phyloP scores from a whole-genome alignment of 1,140 invertebrate species.

The Pissodes strobi region DNA sequence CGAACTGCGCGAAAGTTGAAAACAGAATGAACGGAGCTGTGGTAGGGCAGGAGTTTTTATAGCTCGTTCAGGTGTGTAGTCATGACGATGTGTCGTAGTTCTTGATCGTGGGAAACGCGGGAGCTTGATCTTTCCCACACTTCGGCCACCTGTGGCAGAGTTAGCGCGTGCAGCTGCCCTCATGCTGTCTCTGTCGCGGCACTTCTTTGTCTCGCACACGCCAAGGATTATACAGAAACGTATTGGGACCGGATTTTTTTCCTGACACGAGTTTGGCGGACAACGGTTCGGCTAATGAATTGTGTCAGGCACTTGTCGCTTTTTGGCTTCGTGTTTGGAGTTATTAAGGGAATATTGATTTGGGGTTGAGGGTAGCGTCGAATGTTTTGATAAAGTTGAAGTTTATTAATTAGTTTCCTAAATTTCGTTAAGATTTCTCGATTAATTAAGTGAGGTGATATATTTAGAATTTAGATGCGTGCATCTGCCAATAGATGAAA shows the following conservation, averaged over 20 bases:
- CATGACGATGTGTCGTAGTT: conserved; percentile 33
- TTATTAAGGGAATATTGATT: too few relatives aligned
- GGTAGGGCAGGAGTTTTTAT: conserved; percentile 60
- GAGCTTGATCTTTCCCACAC: conserved; percentile 64
- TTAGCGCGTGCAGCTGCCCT: conserved; percentile 52
- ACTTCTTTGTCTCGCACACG: conserved; percentile 33
- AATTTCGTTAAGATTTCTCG: too few relatives aligned
- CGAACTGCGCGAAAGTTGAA: conserved; percentile 56
- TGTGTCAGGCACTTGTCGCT: not conserved
- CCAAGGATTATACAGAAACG: conserved; percentile 6
- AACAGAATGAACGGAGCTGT: conserved; percentile 58
- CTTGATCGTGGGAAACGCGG: conserved; percentile 63
- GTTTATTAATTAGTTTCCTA: too few relatives aligned
- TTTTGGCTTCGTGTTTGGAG: not conserved
- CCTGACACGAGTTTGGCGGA: not conserved
- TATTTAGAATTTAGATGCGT: too few relatives aligned
- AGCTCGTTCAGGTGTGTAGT: conserved; percentile 58
- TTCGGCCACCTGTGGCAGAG: conserved; percentile 57
- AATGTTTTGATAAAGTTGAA: too few relatives aligned
- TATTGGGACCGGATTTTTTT: conserved; percentile 19
- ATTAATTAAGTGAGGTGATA: too few relatives aligned
- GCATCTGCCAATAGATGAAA: too few relatives aligned
- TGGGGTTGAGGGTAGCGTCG: too few relatives aligned
- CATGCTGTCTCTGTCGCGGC: conserved; percentile 27
- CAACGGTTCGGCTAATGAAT: conserved; percentile 8